phyloP scores from a whole-genome alignment of 2,113 vertebrate species.

The Otocyon megalotis region DNA sequence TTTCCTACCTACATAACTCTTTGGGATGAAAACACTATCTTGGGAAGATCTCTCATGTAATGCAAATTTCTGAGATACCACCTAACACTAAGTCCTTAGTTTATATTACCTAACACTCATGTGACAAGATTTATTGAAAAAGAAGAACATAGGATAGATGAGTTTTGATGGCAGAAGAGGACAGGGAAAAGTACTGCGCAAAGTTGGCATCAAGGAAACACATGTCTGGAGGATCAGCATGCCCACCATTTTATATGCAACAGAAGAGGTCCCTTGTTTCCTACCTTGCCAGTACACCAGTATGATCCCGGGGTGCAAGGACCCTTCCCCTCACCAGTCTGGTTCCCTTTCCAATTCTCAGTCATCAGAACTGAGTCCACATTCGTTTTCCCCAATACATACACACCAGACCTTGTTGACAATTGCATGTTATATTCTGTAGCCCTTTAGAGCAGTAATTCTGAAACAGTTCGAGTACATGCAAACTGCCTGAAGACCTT shows the following conservation, averaged over 20 bases:
- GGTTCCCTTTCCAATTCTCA: neutral
- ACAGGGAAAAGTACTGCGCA: neutral
- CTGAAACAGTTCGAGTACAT: neutral
- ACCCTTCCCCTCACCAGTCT: neutral
- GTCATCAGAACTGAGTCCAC: neutral
- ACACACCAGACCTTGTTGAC: neutral
- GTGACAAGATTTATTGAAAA: neutral
- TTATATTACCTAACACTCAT: neutral
- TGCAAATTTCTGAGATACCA: neutral
- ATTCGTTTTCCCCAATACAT: neutral
- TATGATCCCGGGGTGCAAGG: too few relatives aligned
- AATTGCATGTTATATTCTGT: neutral
- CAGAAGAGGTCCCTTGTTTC: neutral
- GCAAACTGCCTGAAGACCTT: neutral
- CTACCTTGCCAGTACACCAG: neutral
- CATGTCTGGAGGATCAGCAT: rapidly evolving
- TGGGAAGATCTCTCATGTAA: neutral
- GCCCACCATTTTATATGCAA: too few relatives aligned
- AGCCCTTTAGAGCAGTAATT: neutral
- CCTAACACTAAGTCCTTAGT: neutral
- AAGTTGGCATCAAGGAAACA: neutral
- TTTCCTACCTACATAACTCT: neutral
- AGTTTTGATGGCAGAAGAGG: neutral
- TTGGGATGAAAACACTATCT: neutral
- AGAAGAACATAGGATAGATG: neutral